Percentiles rank a stretch among this genome's conserved stretches.
Evolutionary conservation across 2,888 invertebrate genomes (phyloP).

Genomic region (Gasteruption jaculator): DNA sequence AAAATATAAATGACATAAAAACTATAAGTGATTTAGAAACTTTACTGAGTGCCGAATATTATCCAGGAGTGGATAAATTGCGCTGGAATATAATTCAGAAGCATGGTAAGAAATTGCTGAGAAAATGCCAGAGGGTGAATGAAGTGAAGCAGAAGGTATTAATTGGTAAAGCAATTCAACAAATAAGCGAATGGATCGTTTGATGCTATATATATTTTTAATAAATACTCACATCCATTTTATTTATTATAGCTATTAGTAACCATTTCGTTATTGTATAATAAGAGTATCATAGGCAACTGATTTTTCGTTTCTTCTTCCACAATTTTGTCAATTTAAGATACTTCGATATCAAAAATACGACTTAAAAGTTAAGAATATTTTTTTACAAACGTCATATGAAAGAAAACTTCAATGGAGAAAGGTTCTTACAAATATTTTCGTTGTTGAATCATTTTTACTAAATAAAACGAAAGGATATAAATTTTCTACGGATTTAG

Average conservation of each 20-base stretch:
- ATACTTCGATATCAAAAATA: too few species aligned
- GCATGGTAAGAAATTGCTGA: conserved; percentile 43
- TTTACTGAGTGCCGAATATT: conserved; percentile 28
- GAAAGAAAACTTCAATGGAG: too few species aligned
- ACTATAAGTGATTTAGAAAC: conserved; percentile 27
- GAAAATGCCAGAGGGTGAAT: conserved; percentile 27
- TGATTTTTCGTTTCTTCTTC: too few species aligned
- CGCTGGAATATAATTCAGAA: conserved; percentile 57
- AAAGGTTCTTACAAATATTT: too few species aligned
- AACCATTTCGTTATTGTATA: conserved; percentile 7
- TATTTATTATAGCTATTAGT: conserved; percentile 12
- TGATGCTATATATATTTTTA: conserved; percentile 9
- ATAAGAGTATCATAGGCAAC: too few species aligned
- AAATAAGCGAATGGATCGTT: conserved; percentile 26
- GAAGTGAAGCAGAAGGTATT: conserved; percentile 21
- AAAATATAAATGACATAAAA: conserved; percentile 39
- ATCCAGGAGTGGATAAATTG: conserved; percentile 53
- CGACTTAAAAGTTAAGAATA: too few species aligned
- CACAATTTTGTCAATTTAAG: too few species aligned
- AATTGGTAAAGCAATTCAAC: conserved; percentile 25
- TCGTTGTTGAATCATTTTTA: too few species aligned
- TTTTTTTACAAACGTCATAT: too few species aligned
- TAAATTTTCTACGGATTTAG: too few species aligned
- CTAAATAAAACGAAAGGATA: too few species aligned
- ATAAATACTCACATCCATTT: conserved; percentile 4